Evolutionary conservation across 2,113 vertebrate genomes (phyloP).

Genomic region (Oncorhynchus clarkii): DNA sequence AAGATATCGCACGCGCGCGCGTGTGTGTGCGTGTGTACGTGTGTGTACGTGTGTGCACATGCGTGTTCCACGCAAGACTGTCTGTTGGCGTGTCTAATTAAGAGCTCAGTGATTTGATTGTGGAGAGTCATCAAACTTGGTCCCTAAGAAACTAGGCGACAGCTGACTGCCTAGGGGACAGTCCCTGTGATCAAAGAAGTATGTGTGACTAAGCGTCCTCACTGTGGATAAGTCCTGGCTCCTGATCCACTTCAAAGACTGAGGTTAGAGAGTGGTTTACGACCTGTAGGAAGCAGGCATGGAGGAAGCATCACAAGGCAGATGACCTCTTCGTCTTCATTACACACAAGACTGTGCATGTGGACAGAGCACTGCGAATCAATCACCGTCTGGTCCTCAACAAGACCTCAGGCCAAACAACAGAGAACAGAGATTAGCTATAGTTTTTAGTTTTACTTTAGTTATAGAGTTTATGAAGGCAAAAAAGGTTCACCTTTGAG

Average conservation of each 20-base stretch:
- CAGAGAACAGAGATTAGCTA: not conserved
- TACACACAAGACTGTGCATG: too few relatives aligned
- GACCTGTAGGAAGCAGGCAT: slow-evolving; percentile 6
- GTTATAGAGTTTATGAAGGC: not conserved
- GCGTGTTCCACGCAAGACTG: not conserved
- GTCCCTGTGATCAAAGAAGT: not conserved
- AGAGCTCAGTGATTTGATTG: not conserved
- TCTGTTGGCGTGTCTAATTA: not conserved
- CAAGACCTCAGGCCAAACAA: slow-evolving; percentile 1
- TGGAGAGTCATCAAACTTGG: not conserved
- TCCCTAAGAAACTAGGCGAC: not conserved
- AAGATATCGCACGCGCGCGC: not conserved
- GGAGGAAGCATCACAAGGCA: not conserved
- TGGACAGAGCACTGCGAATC: slow-evolving; percentile 10
- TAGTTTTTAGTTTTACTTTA: not conserved
- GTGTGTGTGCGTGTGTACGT: not conserved
- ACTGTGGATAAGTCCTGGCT: not conserved
- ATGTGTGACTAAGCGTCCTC: slow-evolving; percentile 4
- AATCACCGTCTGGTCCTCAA: not conserved
- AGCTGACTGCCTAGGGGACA: slow-evolving; percentile 1
- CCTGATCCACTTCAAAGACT: slow-evolving; percentile 1
- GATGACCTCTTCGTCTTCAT: not conserved
- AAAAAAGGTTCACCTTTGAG: not conserved
- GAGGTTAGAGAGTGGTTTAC: slow-evolving; percentile 27
- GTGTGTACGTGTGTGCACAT: not conserved